Base-by-base conservation (phyloP, 1,140 invertebrate genomes). In the Sarcophaga peregrina region DNA sequence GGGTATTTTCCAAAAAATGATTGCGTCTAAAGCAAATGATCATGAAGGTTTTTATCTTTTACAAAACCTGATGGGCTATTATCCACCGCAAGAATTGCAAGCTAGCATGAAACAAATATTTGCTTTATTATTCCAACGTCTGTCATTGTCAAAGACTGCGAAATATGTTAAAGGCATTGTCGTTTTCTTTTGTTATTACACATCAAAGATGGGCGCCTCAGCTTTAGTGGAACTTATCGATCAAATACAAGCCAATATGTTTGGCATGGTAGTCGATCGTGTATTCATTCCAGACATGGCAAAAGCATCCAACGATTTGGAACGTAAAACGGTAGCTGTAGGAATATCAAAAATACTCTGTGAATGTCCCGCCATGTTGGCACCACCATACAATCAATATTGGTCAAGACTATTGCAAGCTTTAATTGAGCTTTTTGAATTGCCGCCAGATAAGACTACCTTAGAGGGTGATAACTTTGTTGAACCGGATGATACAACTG, bases 1-100 rank as follows among this genome's bases (percentile, higher is more conserved):
- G 10, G 98, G 98, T 25, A 95, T 99, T 17, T 99, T 98, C 90
- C 98, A 99, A 89, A 99, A 99, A 91, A 91, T 99, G 83, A 97
- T 99, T 85, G 96, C 97, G 5, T 98, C 97, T 0, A 98, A 98
- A 92, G 93, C 94, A 0, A 98, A 99, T 88, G 98, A 99, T 91
- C 97, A 99, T 86, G 97, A 99, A 92, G 98, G 98, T 46, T 99
- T 99, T 90, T 94, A 96, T 88, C 91, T 99, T 2, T 92, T 99
- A 45, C 96, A 98, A 90, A 94, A 93, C 80, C 93, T 99, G 80
- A 92, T 98, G 62, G 93, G 95, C 88, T 92, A 97, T 87, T 95
- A 94, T 91, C 90, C 92, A 81, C 83, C 93, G 13, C 91, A 93
- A 68, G 91, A 93, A 48, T 91, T 98, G 85, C 92, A 93, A 75